Evolutionary conservation across 2,888 invertebrate genomes (phyloP), one percentile per base, ranked within the genome.

Genomic region (Cosmopolites sordidus): DNA sequence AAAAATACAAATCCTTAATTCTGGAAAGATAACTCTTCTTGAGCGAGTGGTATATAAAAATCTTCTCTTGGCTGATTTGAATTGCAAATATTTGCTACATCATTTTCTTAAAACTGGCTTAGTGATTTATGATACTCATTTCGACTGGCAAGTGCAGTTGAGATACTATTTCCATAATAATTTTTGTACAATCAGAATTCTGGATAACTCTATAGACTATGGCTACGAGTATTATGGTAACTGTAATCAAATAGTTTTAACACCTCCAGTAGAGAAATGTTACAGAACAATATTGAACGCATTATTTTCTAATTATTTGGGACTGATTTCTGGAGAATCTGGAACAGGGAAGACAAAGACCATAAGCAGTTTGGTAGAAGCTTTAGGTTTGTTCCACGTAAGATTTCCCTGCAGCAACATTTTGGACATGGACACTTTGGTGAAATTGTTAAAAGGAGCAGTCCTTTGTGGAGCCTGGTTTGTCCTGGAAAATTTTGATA

Each of bases 331-430:
- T 72, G 87, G 87, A 0, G 86, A 88, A 0, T 84, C 86, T 0
- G 89, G 88, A 1, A 88, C 89, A 0, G 91, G 91, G 0, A 92
- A 91, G 75, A 89, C 88, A 0, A 89, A 89, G 75, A 90, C 89
- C n/a, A 86, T 89, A 1, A 92, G 92, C 76, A 91, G 90, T 75
- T 76, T 94, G 59, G 90, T 91, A 4, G 88, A 90, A 72, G 90
- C 91, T 0, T 71, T 94, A 43, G 94, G 62, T 3, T 56, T 59
- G 16, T 52, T 61, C 8, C 52, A 58, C 38, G 83, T 89, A 0
- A 86, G 87, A 1, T 89, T 90, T 69, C 87, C 87, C 71, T 91
- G 90, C 69, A 89, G 88, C 0, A 86, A 87, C 66, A 38, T 15
- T 1, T 85, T 86, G n/a, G 33, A 16, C 11, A 44, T 49, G 9